Conservation (phyloP, 2,797 vertebrate species). For the Xenentodon cancila region DNA sequence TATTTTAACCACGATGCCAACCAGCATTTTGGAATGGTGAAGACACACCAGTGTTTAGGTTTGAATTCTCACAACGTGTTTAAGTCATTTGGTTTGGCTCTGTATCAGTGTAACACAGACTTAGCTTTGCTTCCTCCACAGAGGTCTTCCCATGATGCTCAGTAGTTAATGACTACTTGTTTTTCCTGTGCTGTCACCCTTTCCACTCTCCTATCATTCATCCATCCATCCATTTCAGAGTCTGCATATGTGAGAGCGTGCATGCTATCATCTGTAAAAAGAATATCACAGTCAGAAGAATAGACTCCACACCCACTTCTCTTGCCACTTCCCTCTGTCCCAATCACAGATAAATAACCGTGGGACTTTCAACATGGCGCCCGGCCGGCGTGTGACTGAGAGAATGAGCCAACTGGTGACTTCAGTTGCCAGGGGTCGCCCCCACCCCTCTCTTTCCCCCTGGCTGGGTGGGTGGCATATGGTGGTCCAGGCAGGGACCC, state of each 20-base stretch:
- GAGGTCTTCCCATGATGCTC: not conserved
- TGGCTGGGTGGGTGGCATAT: conserved; percentile 80
- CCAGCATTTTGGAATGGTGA: not conserved
- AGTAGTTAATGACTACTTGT: not conserved
- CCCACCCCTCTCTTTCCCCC: conserved; percentile 59
- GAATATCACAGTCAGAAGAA: conserved; percentile 39
- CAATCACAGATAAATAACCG: conserved; percentile 72
- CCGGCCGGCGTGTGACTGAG: conserved; percentile 78
- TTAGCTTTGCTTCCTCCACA: not conserved
- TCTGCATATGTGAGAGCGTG: conserved; percentile 20
- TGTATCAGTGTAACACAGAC: not conserved
- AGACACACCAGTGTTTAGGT: not conserved
- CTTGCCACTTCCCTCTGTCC: conserved; percentile 49
- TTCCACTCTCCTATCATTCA: conserved; percentile 9
- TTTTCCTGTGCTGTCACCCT: not conserved
- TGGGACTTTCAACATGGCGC: conserved; percentile 80
- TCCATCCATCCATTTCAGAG: conserved; percentile 6
- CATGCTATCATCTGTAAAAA: conserved; percentile 38
- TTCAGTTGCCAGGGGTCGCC: conserved; percentile 75
- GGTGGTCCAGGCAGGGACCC: conserved; percentile 77
- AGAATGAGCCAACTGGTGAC: conserved; percentile 81
- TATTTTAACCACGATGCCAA: not conserved
- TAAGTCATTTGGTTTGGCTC: not conserved
- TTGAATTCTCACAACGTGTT: not conserved
- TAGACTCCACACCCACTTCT: conserved; percentile 19